Conservation (phyloP, 53 echinoderm and acorn worm genomes). For the Apostichopus leukothele region DNA sequence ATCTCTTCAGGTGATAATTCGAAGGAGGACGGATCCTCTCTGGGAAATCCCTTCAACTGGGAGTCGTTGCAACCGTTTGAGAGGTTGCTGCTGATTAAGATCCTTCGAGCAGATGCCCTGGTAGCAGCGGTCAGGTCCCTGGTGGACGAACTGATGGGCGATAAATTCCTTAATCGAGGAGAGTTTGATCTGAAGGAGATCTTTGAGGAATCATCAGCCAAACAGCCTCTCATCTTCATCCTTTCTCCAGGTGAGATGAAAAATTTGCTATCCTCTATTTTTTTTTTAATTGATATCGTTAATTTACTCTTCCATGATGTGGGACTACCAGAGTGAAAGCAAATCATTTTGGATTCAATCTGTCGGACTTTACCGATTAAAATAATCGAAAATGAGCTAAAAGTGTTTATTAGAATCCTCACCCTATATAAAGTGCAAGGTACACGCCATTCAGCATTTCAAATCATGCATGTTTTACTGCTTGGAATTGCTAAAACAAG, state of each 20-base stretch:
- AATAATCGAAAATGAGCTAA: too few species aligned
- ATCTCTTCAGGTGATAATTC: neutral
- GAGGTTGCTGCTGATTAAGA: constrained; percentile 72
- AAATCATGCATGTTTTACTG: neutral
- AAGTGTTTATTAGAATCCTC: too few species aligned
- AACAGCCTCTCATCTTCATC: constrained; percentile 93
- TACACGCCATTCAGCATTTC: neutral
- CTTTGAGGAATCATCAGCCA: constrained; percentile 90
- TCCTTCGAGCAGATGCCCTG: constrained; percentile 80
- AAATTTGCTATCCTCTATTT: neutral
- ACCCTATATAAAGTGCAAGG: too few species aligned
- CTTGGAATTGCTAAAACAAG: too few species aligned
- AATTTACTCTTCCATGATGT: too few species aligned
- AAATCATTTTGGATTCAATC: too few species aligned
- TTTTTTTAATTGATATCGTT: neutral
- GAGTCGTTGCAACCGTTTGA: constrained; percentile 83
- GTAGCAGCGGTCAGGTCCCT: constrained; percentile 72
- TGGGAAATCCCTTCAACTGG: constrained; percentile 90
- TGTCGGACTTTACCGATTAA: too few species aligned
- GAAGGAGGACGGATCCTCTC: neutral
- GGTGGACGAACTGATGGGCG: constrained; percentile 85
- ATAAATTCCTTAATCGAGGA: constrained; percentile 80
- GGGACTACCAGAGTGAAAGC: too few species aligned
- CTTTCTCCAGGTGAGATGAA: constrained; percentile 80
- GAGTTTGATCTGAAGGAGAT: constrained; percentile 93